Percentiles rank a stretch among this genome's conserved stretches.
These are phyloP conservation scores for Orientallactaga sibirica DNA, from an alignment of 2,797 vertebrate species.

Conservation along the genomic window DNA sequence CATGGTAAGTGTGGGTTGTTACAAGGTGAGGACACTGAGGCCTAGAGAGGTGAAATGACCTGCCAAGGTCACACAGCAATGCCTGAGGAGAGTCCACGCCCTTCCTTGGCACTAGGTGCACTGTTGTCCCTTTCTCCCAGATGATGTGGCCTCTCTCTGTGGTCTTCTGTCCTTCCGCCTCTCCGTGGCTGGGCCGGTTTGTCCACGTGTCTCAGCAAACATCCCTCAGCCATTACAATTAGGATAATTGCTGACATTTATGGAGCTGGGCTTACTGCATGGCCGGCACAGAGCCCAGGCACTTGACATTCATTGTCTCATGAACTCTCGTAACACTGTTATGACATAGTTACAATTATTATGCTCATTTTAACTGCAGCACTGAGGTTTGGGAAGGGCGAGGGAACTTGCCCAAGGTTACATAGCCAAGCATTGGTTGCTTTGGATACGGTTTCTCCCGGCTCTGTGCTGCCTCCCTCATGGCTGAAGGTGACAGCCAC, in stretches of 20 bases:
- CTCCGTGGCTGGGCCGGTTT: slow-evolving; percentile 19
- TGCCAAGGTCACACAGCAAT: neutral
- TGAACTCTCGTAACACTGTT: slow-evolving; percentile 47
- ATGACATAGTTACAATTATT: slow-evolving; percentile 51
- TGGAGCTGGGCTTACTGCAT: slow-evolving; percentile 1
- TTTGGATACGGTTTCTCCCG: neutral
- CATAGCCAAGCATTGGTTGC: neutral
- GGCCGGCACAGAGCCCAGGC: slow-evolving; percentile 27
- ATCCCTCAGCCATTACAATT: slow-evolving; percentile 58
- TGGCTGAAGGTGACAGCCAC: no score
- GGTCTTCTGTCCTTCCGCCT: neutral
- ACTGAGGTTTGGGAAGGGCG: neutral
- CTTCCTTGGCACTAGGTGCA: neutral
- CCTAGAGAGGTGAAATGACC: neutral
- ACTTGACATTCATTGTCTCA: neutral
- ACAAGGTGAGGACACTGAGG: neutral
- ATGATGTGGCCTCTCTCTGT: neutral
- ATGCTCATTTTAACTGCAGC: slow-evolving; percentile 14
- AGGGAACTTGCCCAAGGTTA: neutral
- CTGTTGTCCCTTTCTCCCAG: neutral
- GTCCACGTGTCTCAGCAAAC: slow-evolving; percentile 53
- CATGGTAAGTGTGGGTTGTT: neutral
- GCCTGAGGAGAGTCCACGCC: neutral
- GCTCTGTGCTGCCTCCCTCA: neutral
- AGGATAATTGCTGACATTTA: slow-evolving; percentile 56